Evolutionary conservation across 2,113 vertebrate species (phyloP), one percentile per base, ranked within the genome.

Genomic region (Syngnathus typhle): DNA sequence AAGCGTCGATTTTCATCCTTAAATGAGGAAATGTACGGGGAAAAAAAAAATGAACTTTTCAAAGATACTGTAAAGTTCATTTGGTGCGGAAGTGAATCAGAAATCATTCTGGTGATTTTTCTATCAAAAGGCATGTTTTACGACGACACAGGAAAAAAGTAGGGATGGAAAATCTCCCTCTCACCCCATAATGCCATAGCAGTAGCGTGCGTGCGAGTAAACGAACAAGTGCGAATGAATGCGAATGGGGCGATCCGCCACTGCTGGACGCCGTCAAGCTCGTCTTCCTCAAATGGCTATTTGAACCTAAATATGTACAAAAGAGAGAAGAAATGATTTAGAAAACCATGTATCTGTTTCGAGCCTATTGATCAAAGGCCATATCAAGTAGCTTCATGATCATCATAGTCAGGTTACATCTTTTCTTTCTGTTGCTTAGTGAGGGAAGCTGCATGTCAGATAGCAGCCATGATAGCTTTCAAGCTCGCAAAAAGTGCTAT

Each of bases 221-320:
- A 16, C 8, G 55, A 10, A 47, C 56, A 86, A 5, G 63, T 18
- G 46, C 16, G 74, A 10, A 69, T 12, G 66, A 4, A 68, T 23
- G 39, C 18, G 74, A 61, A 44, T 60, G 83, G 72, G 73, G 80
- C 73, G 89, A 90, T 92, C 85, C 93, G 89, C 78, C 83, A 88
- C 91, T 93, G 92, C 93, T 94, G 92, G 92, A 92, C 93, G 93
- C 92, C 92, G 93, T 94, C 93, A 96, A 94, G 94, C 94, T 94
- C 78, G 95, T 96, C 96, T 98, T 99, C 96, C 95, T 96, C 88
- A 93, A 90, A 91, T 90, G 86, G 27, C 91, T 92, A 92, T 90
- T 89, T 88, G 87, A 88, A 87, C 80, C 86, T 77, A 72, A 90
- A 86, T 85, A 81, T 90, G 84, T 88, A 88, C 58, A 90, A 87